These are phyloP conservation scores for Dioctria rufipes DNA, from an alignment of 2,888 invertebrate genomes.

Conservation along the genomic window DNA sequence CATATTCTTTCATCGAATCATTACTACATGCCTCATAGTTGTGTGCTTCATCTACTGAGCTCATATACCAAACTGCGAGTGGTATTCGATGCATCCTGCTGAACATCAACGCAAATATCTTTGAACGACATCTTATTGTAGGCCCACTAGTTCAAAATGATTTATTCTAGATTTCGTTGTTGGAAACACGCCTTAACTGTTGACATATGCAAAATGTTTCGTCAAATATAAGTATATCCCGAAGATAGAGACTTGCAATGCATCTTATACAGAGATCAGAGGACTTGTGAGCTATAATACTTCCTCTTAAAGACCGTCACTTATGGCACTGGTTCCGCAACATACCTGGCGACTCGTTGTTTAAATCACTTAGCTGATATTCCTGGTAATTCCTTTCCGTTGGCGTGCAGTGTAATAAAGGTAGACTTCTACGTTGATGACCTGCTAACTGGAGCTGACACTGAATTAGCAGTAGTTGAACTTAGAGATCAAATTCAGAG, in stretches of 20 bases:
- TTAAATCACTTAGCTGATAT: conserved; percentile 5
- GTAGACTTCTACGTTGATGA: conserved; percentile 5
- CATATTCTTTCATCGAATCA: no score
- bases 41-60: no score
- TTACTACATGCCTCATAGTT: no score
- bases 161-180: no score
- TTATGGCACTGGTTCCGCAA: neutral
- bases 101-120: no score
- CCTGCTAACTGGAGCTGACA: neutral
- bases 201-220: neutral
- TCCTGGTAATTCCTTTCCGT: neutral
- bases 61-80: no score
- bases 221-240: neutral
- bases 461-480: neutral
- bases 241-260: neutral
- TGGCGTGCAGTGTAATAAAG: neutral
- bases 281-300: neutral
- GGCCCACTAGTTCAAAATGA: no score
- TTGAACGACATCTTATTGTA: no score
- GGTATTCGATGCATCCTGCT: no score
- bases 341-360: no score
- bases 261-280: neutral
- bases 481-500: neutral
- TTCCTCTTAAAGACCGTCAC: neutral
- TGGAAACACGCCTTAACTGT: neutral